These are phyloP conservation scores for Ephydatia muelleri DNA, from an alignment of 37 sponge, comb jelly and placozoan species.

Conservation along the genomic window DNA sequence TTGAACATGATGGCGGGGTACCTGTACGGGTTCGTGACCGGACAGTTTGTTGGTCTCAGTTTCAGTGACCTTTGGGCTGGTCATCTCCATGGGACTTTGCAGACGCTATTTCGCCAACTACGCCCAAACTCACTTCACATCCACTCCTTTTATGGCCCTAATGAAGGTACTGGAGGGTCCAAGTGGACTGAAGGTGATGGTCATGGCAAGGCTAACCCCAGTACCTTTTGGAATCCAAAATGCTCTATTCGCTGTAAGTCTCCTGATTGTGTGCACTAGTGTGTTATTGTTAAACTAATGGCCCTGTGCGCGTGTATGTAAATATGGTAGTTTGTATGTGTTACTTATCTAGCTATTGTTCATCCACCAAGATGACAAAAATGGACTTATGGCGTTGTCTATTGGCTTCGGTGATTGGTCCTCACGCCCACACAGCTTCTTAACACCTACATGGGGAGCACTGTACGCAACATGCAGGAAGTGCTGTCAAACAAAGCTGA, in stretches of 20 bases:
- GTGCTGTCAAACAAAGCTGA: slow-evolving; percentile 68
- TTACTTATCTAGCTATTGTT: neutral
- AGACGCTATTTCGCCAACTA: slow-evolving; percentile 67
- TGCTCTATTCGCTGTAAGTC: slow-evolving; percentile 89
- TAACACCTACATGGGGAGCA: slow-evolving; percentile 96
- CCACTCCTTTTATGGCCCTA: slow-evolving; percentile 42
- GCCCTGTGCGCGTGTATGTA: neutral
- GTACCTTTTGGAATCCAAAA: slow-evolving; percentile 96
- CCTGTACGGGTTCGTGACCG: slow-evolving; percentile 85
- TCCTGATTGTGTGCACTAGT: neutral
- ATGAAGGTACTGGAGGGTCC: slow-evolving; percentile 81
- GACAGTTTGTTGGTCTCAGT: slow-evolving; percentile 78
- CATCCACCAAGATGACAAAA: slow-evolving; percentile 66
- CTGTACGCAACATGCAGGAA: slow-evolving; percentile 86
- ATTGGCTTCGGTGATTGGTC: slow-evolving; percentile 70
- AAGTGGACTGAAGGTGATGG: slow-evolving; percentile 81
- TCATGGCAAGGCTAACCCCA: slow-evolving; percentile 87
- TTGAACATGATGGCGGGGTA: slow-evolving; percentile 92
- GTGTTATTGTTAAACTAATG: neutral
- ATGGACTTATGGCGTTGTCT: slow-evolving; percentile 47
- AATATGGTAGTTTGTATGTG: neutral
- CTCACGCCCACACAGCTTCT: slow-evolving; percentile 83
- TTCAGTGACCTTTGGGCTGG: slow-evolving; percentile 72
- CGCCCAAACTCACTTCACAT: slow-evolving; percentile 30
- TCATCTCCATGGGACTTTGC: slow-evolving; percentile 73